Base-by-base conservation (phyloP, 1,140 invertebrate genomes). In the Neuroterus valhalla region DNA sequence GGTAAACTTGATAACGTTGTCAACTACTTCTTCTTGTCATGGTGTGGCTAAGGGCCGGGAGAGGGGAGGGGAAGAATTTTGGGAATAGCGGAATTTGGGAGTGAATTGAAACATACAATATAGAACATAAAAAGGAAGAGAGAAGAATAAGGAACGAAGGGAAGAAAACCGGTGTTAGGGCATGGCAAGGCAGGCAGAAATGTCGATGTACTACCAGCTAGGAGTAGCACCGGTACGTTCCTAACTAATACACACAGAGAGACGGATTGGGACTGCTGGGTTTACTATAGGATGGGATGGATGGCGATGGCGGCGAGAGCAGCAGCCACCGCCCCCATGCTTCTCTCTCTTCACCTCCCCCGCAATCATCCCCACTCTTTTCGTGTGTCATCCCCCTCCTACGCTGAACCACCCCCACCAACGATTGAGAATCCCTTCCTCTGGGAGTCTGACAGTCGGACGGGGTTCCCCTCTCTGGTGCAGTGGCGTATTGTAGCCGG, bases 241-340 rank as follows among this genome's bases (percentile, higher is more conserved):
- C 87, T 87, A 86, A 87, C 87, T 87, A 87, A 87, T 82, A 85
- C 87, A 84, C 84, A 85, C 84, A 83, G 77, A 50, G 31, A 80
- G 77, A 78, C 75, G 81, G 85, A 87, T 79, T 78, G 77, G 75
- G 75, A 81, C 80, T 81, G 79, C 77, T 75, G 74, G 82, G 82
- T 75, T 84, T 84, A 84, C 87, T 88, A 88, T 87, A 87, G 86
- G 85, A 86, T 84, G 82, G 84, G 80, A 82, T 78, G 78, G 82
- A 83, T 81, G 86, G 82, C 86, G 86, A 88, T 89, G 88, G 87
- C 87, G 77, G 77, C 78, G 70, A 74, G 66, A 81, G 84, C 82
- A 52, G 75, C 82, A 88, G 88, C 88, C 88, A 89, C 88, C 88
- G 88, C 88, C 87, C 87, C 87, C 88, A 84, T 88, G 76, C 68